These are phyloP conservation scores for Amitus sp. DNA, from an alignment of 2,888 invertebrate species.

Conservation along the genomic window DNA sequence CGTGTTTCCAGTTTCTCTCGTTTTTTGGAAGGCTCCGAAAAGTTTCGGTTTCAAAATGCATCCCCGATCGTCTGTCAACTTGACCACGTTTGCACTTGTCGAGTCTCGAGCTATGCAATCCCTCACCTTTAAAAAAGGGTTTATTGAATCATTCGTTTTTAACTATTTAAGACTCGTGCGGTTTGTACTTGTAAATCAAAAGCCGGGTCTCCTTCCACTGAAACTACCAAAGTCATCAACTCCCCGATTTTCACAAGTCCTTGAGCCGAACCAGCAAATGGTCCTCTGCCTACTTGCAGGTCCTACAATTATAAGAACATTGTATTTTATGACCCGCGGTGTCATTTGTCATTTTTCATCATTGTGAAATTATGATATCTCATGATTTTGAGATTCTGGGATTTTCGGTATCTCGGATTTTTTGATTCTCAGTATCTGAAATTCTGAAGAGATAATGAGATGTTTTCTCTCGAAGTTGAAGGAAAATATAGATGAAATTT, in stretches of 20 bases:
- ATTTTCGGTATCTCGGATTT: too few species aligned
- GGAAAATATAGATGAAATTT: too few species aligned
- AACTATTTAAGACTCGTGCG: slow-evolving; percentile 5
- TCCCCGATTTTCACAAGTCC: slow-evolving; percentile 85
- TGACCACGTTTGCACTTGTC: slow-evolving; percentile 73
- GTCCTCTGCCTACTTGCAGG: slow-evolving; percentile 80
- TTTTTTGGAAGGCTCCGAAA: slow-evolving; percentile 85
- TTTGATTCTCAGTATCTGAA: too few species aligned
- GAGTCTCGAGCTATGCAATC: slow-evolving; percentile 82
- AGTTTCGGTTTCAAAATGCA: slow-evolving; percentile 83
- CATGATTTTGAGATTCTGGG: too few species aligned
- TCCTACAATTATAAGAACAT: too few species aligned
- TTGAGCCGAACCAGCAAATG: slow-evolving; percentile 79
- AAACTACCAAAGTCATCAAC: slow-evolving; percentile 82
- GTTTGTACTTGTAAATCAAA: slow-evolving; percentile 71
- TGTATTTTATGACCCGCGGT: too few species aligned
- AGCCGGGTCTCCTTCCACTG: slow-evolving; percentile 81
- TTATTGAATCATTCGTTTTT: slow-evolving; percentile 3
- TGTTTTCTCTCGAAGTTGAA: too few species aligned
- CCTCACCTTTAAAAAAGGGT: too few species aligned
- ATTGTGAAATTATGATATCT: too few species aligned
- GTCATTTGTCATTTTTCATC: too few species aligned
- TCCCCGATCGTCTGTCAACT: slow-evolving; percentile 79
- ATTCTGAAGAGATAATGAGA: too few species aligned
- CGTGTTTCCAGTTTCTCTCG: slow-evolving; percentile 77